Conservation (phyloP, 2,797 vertebrate species). For the Sebastes jordani region DNA sequence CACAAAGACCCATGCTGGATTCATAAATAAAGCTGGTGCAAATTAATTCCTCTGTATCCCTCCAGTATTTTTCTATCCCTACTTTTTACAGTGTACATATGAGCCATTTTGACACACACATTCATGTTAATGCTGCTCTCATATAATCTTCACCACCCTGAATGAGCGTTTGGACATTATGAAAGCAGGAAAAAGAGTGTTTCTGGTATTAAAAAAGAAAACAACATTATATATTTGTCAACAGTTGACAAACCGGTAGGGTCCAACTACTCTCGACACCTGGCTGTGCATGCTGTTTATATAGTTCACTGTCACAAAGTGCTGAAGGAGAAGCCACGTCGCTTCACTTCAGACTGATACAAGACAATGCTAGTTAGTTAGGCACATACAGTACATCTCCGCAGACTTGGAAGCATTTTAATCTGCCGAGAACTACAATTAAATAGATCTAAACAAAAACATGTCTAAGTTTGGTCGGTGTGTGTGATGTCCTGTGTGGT, state of each 20-base stretch:
- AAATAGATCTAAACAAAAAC: constrained; percentile 56
- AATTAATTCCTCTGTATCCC: constrained; percentile 8
- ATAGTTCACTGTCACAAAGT: constrained; percentile 65
- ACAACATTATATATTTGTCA: constrained; percentile 39
- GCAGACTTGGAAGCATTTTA: constrained; percentile 79
- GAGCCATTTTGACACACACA: constrained; percentile 16
- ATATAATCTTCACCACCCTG: not conserved
- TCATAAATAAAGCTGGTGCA: constrained; percentile 52
- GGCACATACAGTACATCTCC: constrained; percentile 84
- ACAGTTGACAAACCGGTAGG: constrained; percentile 37
- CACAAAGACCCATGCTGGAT: constrained; percentile 55
- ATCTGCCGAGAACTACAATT: constrained; percentile 74
- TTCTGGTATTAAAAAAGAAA: constrained; percentile 22
- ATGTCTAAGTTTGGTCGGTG: constrained; percentile 43
- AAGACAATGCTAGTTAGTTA: constrained; percentile 78
- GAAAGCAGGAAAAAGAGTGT: constrained; percentile 25
- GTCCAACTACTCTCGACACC: constrained; percentile 50
- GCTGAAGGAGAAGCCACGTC: constrained; percentile 44
- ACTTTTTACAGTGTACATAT: constrained; percentile 31
- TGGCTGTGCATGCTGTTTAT: constrained; percentile 71
- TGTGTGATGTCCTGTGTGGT: constrained; percentile 39
- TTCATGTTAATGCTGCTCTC: constrained; percentile 36
- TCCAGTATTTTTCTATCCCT: constrained; percentile 1
- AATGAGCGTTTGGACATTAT: constrained; percentile 39
- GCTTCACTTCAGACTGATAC: constrained; percentile 66